These are phyloP conservation scores for Schizopygopsis pylzovi DNA, from an alignment of 2,797 vertebrate genomes.

Conservation along the genomic window DNA sequence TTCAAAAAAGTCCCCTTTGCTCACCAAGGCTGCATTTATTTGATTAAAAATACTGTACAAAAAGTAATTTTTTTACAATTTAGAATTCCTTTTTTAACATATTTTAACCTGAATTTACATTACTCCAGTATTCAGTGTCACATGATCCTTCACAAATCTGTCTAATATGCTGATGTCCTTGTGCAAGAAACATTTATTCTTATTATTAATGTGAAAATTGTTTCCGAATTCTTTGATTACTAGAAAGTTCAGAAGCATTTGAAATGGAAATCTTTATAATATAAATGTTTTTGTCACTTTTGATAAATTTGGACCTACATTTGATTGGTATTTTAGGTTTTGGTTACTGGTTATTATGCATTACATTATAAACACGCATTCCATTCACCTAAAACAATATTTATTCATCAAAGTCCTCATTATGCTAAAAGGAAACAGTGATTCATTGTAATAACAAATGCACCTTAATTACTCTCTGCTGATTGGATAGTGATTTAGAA, in stretches of 20 bases:
- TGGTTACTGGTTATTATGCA: not conserved
- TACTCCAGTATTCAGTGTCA: not conserved
- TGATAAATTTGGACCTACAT: not conserved
- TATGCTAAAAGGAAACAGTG: not conserved
- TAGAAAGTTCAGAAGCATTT: not conserved
- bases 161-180: not conserved
- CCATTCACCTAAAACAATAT: not conserved
- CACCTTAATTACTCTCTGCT: not conserved
- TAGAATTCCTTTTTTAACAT: not conserved
- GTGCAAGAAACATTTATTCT: not conserved
- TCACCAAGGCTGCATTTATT: not conserved
- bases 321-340: not conserved
- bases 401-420: not conserved
- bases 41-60: not conserved
- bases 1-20: not conserved
- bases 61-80: not conserved
- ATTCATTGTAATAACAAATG: slow-evolving; percentile 4
- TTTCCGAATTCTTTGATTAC: not conserved
- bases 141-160: not conserved
- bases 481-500: not conserved
- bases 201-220: not conserved
- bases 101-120: not conserved
- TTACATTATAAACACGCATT: not conserved
- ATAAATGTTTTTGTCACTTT: not conserved
- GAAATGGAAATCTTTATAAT: not conserved